Base-by-base conservation (phyloP, 2,888 invertebrate species). In the Marasmarcha lunaedactyla region DNA sequence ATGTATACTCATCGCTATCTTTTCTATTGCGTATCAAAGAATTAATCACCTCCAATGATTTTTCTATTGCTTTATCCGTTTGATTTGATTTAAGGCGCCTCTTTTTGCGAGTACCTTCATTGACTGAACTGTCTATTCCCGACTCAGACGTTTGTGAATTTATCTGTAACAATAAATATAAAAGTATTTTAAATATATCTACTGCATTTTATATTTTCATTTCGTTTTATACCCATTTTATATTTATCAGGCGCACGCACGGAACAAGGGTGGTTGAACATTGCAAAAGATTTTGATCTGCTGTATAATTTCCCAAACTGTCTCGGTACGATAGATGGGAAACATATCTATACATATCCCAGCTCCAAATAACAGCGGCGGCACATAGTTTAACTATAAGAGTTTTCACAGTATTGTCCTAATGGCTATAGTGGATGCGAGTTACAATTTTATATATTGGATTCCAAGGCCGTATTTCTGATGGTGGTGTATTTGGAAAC, bases 381-480 rank as follows among this genome's bases (percentile, higher is more conserved):
- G 35, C 13, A 37, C 35, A 36, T 46, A 43, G 37, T 46, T 27
- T 36, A 46, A 48, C 37, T 48, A 44, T 33, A 48, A 48, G 33
- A 36, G 33, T 33, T 12, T 9, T 11, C 27, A 14, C 26, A 42
- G 42, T 39, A 42, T 46, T 37, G 42, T 44, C 27, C 34, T 46
- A 13, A 35, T 49, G 42, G 44, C 49, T 26, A 33, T 49, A 44
- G 47, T 48, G 30, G 46, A 49, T 38, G 39, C 43, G 36, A 40
- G 46, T 37, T 49, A 49, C 37, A 42, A 42, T 41, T 47, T 49
- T 41, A 41, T 45, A 11, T 49, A 41, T 48, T 40, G 48, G 48
- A 12, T 34, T 41, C 40, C 44, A 49, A 42, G 49, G 45, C 35
- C 42, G 44, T 41, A 42, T 43, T 40, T 45, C 44, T 25, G 25